These are phyloP conservation scores for Cassiopea andromeda DNA, from an alignment of 30 jellyfish, hydroid and myxozoan genomes.

Conservation along the genomic window DNA sequence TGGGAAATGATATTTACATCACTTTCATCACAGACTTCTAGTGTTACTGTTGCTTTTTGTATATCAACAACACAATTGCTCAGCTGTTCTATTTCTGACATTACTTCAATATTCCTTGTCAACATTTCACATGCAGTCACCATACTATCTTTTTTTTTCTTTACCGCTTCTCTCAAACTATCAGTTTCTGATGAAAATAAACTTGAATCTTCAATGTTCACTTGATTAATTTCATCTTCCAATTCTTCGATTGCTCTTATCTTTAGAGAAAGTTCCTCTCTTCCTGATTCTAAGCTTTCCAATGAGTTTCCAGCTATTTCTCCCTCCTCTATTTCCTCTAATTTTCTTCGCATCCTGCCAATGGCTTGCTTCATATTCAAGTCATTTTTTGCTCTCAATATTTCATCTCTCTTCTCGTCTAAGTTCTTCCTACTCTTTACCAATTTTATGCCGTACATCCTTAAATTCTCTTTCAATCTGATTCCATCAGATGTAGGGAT, in stretches of 20 bases:
- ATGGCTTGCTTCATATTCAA: neutral
- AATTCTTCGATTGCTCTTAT: neutral
- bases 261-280: neutral
- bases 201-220: neutral
- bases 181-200: neutral
- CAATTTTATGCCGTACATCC: neutral
- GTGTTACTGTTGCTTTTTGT: neutral
- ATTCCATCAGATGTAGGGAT: conserved; percentile 6
- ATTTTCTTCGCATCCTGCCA: neutral
- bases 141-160: neutral
- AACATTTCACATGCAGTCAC: neutral
- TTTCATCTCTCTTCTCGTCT: neutral
- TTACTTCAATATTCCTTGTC: neutral
- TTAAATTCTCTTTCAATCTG: neutral
- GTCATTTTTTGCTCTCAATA: neutral
- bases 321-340: neutral
- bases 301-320: neutral
- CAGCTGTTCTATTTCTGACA: neutral
- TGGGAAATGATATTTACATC: neutral
- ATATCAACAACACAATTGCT: neutral
- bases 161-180: neutral
- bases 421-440: neutral
- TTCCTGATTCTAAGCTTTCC: neutral
- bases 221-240: neutral
- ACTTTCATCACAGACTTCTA: neutral